Conservation (phyloP, 2,797 vertebrate species). For the Knipowitschia caucasica region DNA sequence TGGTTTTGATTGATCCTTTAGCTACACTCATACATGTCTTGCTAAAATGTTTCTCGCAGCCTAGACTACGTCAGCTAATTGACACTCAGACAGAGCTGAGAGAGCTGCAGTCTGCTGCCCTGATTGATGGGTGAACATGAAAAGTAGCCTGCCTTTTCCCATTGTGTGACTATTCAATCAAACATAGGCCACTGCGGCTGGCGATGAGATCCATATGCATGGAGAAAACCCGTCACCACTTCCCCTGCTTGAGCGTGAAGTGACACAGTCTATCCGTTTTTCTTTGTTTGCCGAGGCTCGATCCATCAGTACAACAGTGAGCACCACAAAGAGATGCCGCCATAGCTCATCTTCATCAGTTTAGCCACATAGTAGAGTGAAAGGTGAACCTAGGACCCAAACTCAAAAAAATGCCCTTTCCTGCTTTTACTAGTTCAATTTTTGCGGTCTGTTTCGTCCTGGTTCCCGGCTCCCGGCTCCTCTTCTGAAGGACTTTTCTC, state of each 20-base stretch:
- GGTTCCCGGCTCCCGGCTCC: too few species aligned
- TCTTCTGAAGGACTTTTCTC: too few species aligned
- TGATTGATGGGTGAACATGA: conserved; percentile 78
- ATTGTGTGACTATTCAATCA: conserved; percentile 77
- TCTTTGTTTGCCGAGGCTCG: conserved; percentile 62
- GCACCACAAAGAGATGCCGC: conserved; percentile 26
- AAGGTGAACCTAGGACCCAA: conserved; percentile 19
- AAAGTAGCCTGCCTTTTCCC: conserved; percentile 73
- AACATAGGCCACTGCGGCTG: conserved; percentile 57
- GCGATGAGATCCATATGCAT: conserved; percentile 73
- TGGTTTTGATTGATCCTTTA: conserved; percentile 46
- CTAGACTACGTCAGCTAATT: conserved; percentile 65
- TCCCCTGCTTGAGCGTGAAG: conserved; percentile 52
- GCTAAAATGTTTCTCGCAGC: conserved; percentile 58
- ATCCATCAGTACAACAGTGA: conserved; percentile 57
- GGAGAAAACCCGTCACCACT: conserved; percentile 69
- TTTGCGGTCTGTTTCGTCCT: too few species aligned
- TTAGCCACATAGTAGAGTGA: conserved; percentile 21
- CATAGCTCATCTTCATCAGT: conserved; percentile 47
- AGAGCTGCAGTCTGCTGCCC: conserved; percentile 58
- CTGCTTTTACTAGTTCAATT: not conserved
- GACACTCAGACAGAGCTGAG: conserved; percentile 68
- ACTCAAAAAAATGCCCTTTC: conserved; percentile 16
- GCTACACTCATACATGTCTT: conserved; percentile 40
- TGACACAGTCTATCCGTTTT: conserved; percentile 66